phyloP scores from a whole-genome alignment of 1,140 invertebrate species.

The Anastrepha obliqua region DNA sequence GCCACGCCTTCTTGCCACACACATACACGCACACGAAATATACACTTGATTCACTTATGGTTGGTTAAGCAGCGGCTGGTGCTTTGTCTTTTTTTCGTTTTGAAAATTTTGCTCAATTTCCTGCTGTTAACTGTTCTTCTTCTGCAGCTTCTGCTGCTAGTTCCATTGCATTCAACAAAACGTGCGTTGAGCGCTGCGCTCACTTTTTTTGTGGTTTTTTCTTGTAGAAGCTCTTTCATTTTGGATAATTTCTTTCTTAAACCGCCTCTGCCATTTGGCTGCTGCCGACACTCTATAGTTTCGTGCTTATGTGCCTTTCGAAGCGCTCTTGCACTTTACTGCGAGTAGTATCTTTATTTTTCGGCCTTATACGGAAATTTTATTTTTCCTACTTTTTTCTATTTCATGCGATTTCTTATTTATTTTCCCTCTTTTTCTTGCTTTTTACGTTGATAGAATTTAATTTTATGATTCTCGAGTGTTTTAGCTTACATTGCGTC shows the following conservation, averaged over 20 bases:
- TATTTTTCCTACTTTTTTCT: constrained; percentile 12
- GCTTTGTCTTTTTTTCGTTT: background rate
- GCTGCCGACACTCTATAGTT: background rate
- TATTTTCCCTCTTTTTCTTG: background rate
- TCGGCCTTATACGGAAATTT: background rate
- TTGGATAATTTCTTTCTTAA: background rate
- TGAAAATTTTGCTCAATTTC: background rate
- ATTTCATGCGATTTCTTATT: background rate
- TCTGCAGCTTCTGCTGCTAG: background rate
- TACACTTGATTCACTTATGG: constrained; percentile 40
- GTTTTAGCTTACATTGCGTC: constrained; percentile 5
- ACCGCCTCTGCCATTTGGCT: background rate
- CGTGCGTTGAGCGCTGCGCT: constrained; percentile 1
- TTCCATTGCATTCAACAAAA: background rate
- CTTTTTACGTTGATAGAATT: constrained; percentile 35
- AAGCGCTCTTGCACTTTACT: background rate
- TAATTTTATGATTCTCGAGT: constrained; percentile 49
- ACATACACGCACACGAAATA: background rate
- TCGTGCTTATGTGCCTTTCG: background rate
- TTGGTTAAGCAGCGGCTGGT: constrained; percentile 21
- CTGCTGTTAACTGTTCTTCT: background rate
- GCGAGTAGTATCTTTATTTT: constrained; percentile 23
- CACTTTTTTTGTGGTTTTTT: background rate
- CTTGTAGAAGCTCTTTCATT: background rate
- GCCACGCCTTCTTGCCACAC: constrained; percentile 19